Evolutionary conservation across 2,113 vertebrate genomes (phyloP).

Genomic region (Neolamprologus tretocephalus): DNA sequence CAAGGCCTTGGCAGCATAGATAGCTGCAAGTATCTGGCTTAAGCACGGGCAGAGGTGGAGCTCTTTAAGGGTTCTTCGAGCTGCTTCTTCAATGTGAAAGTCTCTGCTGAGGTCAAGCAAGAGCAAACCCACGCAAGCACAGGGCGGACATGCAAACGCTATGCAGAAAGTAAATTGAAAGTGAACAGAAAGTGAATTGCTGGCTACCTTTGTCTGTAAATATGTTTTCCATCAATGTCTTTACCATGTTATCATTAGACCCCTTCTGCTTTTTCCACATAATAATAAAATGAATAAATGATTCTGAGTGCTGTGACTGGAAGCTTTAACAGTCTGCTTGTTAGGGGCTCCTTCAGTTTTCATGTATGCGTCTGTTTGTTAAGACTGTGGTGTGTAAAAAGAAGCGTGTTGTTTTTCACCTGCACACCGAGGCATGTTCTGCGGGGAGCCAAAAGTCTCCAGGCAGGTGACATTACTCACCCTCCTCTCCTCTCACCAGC

Average conservation of each 20-base stretch:
- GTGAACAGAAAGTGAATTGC: neutral
- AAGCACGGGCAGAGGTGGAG: neutral
- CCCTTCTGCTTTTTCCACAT: neutral
- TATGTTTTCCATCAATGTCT: neutral
- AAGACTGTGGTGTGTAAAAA: neutral
- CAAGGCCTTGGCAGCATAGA: neutral
- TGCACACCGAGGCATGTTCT: neutral
- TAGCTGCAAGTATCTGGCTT: neutral
- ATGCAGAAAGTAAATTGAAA: neutral
- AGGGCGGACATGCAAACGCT: neutral
- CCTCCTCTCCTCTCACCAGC: neutral
- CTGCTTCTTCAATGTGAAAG: neutral
- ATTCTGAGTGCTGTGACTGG: neutral
- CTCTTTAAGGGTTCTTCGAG: neutral
- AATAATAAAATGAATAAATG: neutral
- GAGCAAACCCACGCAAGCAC: accelerated
- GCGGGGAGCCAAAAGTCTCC: neutral
- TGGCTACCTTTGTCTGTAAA: neutral
- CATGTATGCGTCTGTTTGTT: neutral
- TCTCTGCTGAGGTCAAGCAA: neutral
- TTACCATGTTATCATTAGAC: neutral
- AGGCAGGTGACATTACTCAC: slow-evolving; percentile 1
- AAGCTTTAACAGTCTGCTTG: neutral
- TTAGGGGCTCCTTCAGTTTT: neutral
- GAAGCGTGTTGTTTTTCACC: neutral